Evolutionary conservation across 2,888 invertebrate genomes (phyloP).

Genomic region (Cantharis rufa): DNA sequence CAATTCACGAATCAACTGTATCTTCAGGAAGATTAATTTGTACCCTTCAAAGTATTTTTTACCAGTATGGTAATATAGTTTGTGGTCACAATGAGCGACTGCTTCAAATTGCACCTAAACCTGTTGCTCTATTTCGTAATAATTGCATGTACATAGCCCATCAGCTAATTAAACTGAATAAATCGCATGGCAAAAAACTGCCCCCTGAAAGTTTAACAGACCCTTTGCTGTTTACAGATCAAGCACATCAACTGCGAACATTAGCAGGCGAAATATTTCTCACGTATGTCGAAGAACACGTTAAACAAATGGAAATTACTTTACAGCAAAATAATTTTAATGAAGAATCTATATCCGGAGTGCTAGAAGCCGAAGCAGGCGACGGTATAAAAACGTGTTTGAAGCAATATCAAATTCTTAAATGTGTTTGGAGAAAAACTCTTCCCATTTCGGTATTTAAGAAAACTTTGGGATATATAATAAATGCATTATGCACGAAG

Average conservation of each 20-base stretch:
- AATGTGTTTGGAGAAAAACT: slow-evolving; percentile 87
- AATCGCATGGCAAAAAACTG: slow-evolving; percentile 68
- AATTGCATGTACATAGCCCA: slow-evolving; percentile 89
- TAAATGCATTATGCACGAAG: slow-evolving; percentile 63
- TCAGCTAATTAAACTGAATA: slow-evolving; percentile 68
- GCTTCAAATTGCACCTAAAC: slow-evolving; percentile 84
- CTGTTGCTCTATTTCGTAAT: slow-evolving; percentile 86
- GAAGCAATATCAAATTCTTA: slow-evolving; percentile 81
- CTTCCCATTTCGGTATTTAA: slow-evolving; percentile 78
- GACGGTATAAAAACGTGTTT: slow-evolving; percentile 81
- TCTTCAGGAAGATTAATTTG: slow-evolving; percentile 70
- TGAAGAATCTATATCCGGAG: slow-evolving; percentile 56
- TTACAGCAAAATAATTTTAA: slow-evolving; percentile 72
- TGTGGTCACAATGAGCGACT: slow-evolving; percentile 80
- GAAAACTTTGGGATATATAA: slow-evolving; percentile 64
- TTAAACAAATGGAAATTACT: slow-evolving; percentile 75
- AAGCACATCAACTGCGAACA: slow-evolving; percentile 68
- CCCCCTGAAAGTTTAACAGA: slow-evolving; percentile 53
- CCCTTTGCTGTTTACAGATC: slow-evolving; percentile 70
- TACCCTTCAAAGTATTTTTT: slow-evolving; percentile 74
- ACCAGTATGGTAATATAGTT: slow-evolving; percentile 76
- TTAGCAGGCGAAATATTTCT: slow-evolving; percentile 72
- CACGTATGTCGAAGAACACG: slow-evolving; percentile 75
- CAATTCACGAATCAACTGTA: slow-evolving; percentile 63
- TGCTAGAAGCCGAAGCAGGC: slow-evolving; percentile 65